Conservation (phyloP, 2,888 invertebrate species). For the Parelbella ahira region DNA sequence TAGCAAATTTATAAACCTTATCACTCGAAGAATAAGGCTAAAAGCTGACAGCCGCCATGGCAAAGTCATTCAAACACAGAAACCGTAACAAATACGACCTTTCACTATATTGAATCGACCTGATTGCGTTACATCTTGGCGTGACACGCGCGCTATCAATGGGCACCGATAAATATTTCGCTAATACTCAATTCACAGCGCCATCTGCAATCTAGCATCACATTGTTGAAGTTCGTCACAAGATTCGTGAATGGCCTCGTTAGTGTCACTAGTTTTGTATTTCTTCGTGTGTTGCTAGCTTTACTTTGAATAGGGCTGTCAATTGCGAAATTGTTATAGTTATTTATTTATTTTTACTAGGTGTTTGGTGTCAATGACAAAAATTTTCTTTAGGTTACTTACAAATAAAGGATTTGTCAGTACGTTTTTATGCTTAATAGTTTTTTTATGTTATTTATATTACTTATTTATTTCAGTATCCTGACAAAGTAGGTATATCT, state of each 20-base stretch:
- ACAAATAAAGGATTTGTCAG: too few relatives aligned
- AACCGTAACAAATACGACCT: conserved; percentile 32
- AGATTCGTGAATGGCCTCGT: conserved; percentile 64
- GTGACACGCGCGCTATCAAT: conserved; percentile 13
- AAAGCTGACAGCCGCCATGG: conserved; percentile 13
- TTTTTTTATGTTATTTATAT: too few relatives aligned
- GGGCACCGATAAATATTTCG: conserved; percentile 34
- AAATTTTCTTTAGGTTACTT: too few relatives aligned
- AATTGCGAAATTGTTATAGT: not conserved
- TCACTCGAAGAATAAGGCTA: conserved; percentile 6
- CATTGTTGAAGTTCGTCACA: conserved; percentile 20
- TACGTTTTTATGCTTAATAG: too few relatives aligned
- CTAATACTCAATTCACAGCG: conserved; percentile 38
- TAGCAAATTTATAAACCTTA: conserved; percentile 11
- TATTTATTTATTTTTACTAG: too few relatives aligned
- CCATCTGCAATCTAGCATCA: conserved; percentile 35
- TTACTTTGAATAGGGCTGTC: conserved; percentile 12
- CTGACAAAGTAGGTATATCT: too few relatives aligned
- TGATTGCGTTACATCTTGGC: conserved; percentile 28
- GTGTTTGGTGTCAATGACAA: too few relatives aligned
- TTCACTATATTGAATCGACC: conserved; percentile 34
- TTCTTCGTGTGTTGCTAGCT: conserved; percentile 42
- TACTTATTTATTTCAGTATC: too few relatives aligned
- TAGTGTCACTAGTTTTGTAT: conserved; percentile 57
- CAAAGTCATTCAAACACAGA: conserved; percentile 13